Base-by-base conservation (phyloP, 2,888 invertebrate genomes). In the Eupsilia transversa region DNA sequence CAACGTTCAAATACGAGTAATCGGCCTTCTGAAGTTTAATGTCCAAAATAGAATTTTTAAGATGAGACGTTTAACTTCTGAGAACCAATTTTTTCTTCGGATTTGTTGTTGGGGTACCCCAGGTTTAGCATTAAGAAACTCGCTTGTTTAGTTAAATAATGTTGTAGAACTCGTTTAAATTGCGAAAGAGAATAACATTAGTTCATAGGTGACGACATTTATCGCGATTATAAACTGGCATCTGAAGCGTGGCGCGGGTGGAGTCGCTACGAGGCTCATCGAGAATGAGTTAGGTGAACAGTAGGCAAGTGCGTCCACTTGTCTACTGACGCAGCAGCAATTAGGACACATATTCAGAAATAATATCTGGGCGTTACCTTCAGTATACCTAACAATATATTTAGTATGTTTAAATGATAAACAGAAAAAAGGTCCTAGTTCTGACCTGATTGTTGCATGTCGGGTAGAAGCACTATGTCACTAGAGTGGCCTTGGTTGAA, bases 131-230 rank as follows among this genome's bases (percentile, higher is more conserved):
- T 27, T 14, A 35, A 43, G 35, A 66, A 30, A 74, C 33, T 64
- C 1, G n/a, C 33, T 79, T 49, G 35, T 52, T 52, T 27, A 67
- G 27, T 56, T 49, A 30, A 54, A 63, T 43, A 52, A 49, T n/a
- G 49, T 43, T 54, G 49, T 63, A 67, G 17, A 79, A 67, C 80
- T 52, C 1, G 74, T 80, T 77, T 80, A 38, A 30, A 43, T 38
- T n/a, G 14, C 30, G 23, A 61, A 43, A 49, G 23, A 66, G 23
- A 57, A 38, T 72, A 56, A 43, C 46, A 76, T 57, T 52, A 63
- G 43, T 61, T 59, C 4, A 12, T 38, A 23, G 27, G 41, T 23
- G 56, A 46, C 14, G 33, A 74, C 23, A 33, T 27, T 60, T 64
- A 23, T n/a, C 17, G 49, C 23, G 49, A 20, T 57, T 41, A 49